Evolutionary conservation across 2,888 invertebrate genomes (phyloP).

Genomic region (Erebia epiphron): DNA sequence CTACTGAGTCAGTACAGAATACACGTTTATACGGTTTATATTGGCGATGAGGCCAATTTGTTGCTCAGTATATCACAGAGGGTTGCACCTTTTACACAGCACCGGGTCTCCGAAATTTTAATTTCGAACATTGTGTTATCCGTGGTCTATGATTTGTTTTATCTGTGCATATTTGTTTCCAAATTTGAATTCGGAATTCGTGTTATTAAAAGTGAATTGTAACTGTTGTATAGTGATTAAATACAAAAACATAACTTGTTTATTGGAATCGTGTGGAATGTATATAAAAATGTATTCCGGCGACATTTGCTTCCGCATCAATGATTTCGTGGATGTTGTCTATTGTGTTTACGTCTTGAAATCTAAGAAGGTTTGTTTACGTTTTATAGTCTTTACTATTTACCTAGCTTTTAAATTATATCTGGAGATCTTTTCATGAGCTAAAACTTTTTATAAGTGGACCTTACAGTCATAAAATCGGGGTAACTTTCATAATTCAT

Average conservation of each 20-base stretch:
- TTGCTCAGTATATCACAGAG: slow-evolving; percentile 52
- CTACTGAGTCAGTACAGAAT: slow-evolving; percentile 51
- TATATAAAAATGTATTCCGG: slow-evolving; percentile 60
- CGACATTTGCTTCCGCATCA: slow-evolving; percentile 64
- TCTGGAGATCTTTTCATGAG: too few species aligned
- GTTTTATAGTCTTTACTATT: slow-evolving; percentile 13
- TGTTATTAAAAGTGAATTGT: slow-evolving; percentile 20
- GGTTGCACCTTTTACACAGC: slow-evolving; percentile 29
- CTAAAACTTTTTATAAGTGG: too few species aligned
- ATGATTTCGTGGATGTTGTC: slow-evolving; percentile 75
- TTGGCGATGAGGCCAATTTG: slow-evolving; percentile 49
- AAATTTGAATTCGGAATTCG: slow-evolving; percentile 24
- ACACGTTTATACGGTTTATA: slow-evolving; percentile 54
- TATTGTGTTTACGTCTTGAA: slow-evolving; percentile 61
- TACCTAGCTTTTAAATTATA: background rate
- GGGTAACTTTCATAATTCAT: too few species aligned
- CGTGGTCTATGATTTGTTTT: background rate
- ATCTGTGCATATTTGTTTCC: slow-evolving; percentile 15
- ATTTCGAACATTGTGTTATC: slow-evolving; percentile 22
- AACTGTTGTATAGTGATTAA: slow-evolving; percentile 8
- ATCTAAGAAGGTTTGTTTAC: slow-evolving; percentile 42
- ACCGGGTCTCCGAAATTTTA: slow-evolving; percentile 15
- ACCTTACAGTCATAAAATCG: too few species aligned
- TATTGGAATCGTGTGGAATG: slow-evolving; percentile 29
- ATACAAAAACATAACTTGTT: slow-evolving; percentile 5